Conservation (phyloP, 2,113 vertebrate species). For the Rhinolophus sinicus region DNA sequence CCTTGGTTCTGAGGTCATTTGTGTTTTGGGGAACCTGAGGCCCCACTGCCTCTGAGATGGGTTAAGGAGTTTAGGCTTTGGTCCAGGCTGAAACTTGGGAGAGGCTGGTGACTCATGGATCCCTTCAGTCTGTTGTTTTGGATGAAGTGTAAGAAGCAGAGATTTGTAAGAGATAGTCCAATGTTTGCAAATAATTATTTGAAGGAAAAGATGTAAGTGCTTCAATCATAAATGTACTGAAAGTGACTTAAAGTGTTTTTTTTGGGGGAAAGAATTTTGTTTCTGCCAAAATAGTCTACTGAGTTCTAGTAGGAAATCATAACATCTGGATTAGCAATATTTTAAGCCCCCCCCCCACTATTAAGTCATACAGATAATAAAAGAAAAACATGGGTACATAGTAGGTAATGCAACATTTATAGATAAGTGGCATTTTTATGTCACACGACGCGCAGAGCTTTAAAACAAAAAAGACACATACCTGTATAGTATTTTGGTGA, state of each 20-base stretch:
- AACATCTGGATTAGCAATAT: neutral
- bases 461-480: neutral
- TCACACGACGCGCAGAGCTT: neutral
- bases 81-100: neutral
- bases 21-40: neutral
- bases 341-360: neutral
- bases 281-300: neutral
- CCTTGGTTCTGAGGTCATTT: neutral
- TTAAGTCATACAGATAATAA: neutral
- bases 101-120: neutral
- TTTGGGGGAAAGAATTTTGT: neutral
- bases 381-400: neutral
- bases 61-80: neutral
- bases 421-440: neutral
- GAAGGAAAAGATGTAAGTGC: neutral
- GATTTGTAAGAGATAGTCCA: neutral
- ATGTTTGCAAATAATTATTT: neutral
- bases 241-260: neutral
- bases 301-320: neutral
- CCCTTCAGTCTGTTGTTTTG: neutral
- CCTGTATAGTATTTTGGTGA: slow-evolving; percentile 40
- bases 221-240: neutral
- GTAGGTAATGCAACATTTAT: neutral
- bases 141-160: neutral
- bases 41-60: neutral